Evolutionary conservation across 1,140 invertebrate genomes (phyloP), one percentile per base, ranked within the genome.

Genomic region (Lasioglossum baleicum): DNA sequence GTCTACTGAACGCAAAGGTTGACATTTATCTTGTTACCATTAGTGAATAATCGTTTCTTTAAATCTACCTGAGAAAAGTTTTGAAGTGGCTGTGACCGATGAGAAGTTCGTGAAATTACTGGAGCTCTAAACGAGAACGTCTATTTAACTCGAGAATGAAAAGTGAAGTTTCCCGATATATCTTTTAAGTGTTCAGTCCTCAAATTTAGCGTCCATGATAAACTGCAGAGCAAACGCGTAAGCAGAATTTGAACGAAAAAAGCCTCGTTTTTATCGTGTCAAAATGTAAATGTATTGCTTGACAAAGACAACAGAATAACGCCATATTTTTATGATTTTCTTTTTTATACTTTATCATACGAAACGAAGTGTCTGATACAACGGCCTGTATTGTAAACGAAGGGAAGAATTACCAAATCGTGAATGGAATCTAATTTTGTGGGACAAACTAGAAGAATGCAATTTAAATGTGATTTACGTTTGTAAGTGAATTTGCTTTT

Each of bases 21-120:
- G 22, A 76, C 17, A 17, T 68, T 76, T 69, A 20, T 78, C 51
- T 71, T 67, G 44, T 81, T 78, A 81, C 63, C 68, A 44, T 78
- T 81, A 81, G 80, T 51, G 5, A 81, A 66, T 67, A 53, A 77
- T 68, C 13, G 22, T 60, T 64, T 64, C 22, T 67, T 44, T 17
- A 53, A 71, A 71, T 61, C 26, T 76, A 70, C 67, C 61, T 66
- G 66, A 70, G 80, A 76, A 81, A 81, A 71, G 48, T 71, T 71
- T 81, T 22, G 51, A 76, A 72, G 68, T 76, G 80, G 80, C 80
- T 81, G 80, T 81, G 80, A 81, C 63, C 26, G 51, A 77, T 58
- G 66, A 75, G 42, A 75, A 60, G 71, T 67, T 66, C 20, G 15
- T 48, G 69, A 63, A 75, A 80, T 80, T 60, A 75, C 75, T 42